Percentiles rank a stretch among this genome's conserved stretches.
phyloP scores from a whole-genome alignment of 92 coral and sea anemone species.

The Isaurus tuberculatus region DNA sequence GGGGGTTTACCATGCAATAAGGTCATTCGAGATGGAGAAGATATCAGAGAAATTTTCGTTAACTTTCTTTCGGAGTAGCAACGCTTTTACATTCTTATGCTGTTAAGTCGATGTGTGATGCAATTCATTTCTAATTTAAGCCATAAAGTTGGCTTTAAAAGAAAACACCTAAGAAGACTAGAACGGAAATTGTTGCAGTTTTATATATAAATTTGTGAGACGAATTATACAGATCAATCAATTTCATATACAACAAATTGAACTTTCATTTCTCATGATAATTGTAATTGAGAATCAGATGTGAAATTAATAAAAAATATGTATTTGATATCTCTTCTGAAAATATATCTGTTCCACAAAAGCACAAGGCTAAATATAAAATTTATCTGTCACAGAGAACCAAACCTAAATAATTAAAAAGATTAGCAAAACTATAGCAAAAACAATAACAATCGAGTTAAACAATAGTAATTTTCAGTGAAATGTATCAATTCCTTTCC shows the following conservation, averaged over 20 bases:
- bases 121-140: not conserved
- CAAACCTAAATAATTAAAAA: constrained; percentile 2
- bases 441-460: constrained; percentile 28
- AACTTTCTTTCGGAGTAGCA: constrained; percentile 24
- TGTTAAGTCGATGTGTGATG: not conserved
- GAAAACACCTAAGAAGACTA: not conserved
- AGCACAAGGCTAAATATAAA: not conserved
- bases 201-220: constrained; percentile 4
- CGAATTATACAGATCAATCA: not conserved
- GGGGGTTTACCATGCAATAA: constrained; percentile 22
- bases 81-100: not conserved
- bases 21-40: constrained; percentile 54
- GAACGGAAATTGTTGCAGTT: constrained; percentile 7
- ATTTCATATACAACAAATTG: constrained; percentile 9
- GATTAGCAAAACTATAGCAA: constrained; percentile 4
- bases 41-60: constrained; percentile 50
- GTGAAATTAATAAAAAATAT: not conserved
- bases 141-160: not conserved
- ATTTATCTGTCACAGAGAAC: not conserved
- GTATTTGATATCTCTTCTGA: not conserved
- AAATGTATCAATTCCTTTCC: not conserved
- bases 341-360: constrained; percentile 14
- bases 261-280: not conserved
- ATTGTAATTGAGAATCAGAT: not conserved
- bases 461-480: not conserved